A percentile compares a stretch with the other conserved stretches of the same genome.
phyloP scores from a whole-genome alignment of 2,888 invertebrate genomes.

The Cenopis cana region DNA sequence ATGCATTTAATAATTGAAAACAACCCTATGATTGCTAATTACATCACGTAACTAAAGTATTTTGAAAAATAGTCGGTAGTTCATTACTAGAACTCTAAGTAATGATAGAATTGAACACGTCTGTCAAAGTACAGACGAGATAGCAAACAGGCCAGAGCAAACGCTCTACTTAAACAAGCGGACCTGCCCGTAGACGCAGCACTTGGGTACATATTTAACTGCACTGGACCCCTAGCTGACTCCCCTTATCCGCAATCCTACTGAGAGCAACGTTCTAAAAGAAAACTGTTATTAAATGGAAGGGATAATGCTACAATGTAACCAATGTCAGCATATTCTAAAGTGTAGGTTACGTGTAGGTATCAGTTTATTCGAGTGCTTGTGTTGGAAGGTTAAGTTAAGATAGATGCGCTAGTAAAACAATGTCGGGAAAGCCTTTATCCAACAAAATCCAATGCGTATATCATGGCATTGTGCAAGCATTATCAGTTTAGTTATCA shows the following conservation, averaged over 20 bases:
- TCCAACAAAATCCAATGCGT: conserved; percentile 42
- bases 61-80: not conserved
- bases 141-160: conserved; percentile 69
- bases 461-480: conserved; percentile 57
- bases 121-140: conserved; percentile 29
- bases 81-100: not conserved
- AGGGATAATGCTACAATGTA: not conserved
- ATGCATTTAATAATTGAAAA: not conserved
- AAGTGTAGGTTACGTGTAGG: too few species aligned
- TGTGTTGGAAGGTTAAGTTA: too few species aligned
- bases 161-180: conserved; percentile 71
- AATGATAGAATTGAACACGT: conserved; percentile 2
- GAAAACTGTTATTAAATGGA: not conserved
- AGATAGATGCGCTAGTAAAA: not conserved
- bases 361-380: too few species aligned
- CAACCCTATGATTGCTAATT: not conserved
- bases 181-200: conserved; percentile 50
- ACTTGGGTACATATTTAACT: conserved; percentile 43
- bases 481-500: conserved; percentile 64
- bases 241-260: conserved; percentile 16
- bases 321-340: too few species aligned
- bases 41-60: not conserved
- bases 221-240: conserved; percentile 20
- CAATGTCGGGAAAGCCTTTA: conserved; percentile 17
- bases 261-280: not conserved